These are phyloP conservation scores for Erithacus rubecula DNA, from an alignment of 2,797 vertebrate species.

Conservation along the genomic window DNA sequence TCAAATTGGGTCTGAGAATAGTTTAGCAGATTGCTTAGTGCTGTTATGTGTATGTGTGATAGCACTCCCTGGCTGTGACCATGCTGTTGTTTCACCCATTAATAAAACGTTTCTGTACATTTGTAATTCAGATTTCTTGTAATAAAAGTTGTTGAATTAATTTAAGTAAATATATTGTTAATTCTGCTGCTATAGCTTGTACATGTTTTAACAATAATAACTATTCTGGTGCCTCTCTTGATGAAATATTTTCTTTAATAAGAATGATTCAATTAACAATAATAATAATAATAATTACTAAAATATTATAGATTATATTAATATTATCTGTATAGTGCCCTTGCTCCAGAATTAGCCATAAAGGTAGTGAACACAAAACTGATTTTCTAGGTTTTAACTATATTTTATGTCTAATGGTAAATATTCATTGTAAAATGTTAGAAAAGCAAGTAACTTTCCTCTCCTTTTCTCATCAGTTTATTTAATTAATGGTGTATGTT, in stretches of 20 bases:
- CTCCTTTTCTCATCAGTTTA: constrained; percentile 1
- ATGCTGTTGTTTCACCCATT: neutral
- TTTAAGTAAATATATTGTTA: neutral
- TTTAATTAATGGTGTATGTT: constrained; percentile 47
- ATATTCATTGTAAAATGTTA: constrained; percentile 25
- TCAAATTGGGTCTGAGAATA: neutral
- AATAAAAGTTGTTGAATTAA: neutral
- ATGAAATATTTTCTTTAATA: neutral
- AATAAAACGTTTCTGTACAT: neutral
- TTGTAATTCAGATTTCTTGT: neutral
- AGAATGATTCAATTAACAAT: neutral
- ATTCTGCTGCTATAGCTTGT: neutral
- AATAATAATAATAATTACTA: too few species aligned
- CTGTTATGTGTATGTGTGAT: neutral
- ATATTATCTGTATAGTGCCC: neutral
- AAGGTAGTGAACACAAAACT: neutral
- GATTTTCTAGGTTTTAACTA: neutral
- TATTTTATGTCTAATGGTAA: neutral
- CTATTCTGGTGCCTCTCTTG: neutral
- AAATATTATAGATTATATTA: too few species aligned
- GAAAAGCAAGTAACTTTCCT: neutral
- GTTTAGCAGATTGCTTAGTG: neutral
- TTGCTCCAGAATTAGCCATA: neutral
- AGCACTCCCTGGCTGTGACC: neutral
- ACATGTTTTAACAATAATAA: neutral